Percentiles rank a stretch among this genome's conserved stretches.
phyloP scores from a whole-genome alignment of 2,888 invertebrate species.

The Alentia gelatinosa region DNA sequence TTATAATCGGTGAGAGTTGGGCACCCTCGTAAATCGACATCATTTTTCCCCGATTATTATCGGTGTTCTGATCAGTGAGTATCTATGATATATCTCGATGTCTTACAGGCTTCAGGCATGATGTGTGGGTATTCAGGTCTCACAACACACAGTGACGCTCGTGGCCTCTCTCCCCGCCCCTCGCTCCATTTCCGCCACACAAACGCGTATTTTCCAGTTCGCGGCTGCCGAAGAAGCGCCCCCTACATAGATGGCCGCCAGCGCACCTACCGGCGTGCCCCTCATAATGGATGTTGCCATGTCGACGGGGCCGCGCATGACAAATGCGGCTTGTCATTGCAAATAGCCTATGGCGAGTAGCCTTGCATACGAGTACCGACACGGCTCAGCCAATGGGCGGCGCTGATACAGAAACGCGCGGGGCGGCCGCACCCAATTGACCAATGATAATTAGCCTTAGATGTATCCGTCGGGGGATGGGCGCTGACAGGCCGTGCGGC shows the following conservation, averaged over 20 bases:
- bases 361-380: not conserved
- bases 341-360: not conserved
- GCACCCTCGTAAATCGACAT: too few species aligned
- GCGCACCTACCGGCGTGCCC: not conserved
- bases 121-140: too few species aligned
- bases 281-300: conserved; percentile 27
- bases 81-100: too few species aligned
- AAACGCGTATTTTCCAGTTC: not conserved
- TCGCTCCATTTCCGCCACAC: not conserved
- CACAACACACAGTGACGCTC: too few species aligned
- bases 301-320: not conserved
- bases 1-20: too few species aligned
- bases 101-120: too few species aligned
- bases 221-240: not conserved
- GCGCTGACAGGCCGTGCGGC: conserved; percentile 2
- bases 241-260: not conserved
- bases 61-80: too few species aligned
- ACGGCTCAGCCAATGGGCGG: not conserved
- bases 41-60: too few species aligned
- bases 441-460: conserved; percentile 44
- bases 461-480: not conserved
- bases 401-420: not conserved
- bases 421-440: conserved; percentile 1
- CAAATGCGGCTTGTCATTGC: conserved; percentile 11
- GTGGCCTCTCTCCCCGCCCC: too few species aligned